phyloP scores from a whole-genome alignment of 2,888 invertebrate species.

The Aethes cnicana region DNA sequence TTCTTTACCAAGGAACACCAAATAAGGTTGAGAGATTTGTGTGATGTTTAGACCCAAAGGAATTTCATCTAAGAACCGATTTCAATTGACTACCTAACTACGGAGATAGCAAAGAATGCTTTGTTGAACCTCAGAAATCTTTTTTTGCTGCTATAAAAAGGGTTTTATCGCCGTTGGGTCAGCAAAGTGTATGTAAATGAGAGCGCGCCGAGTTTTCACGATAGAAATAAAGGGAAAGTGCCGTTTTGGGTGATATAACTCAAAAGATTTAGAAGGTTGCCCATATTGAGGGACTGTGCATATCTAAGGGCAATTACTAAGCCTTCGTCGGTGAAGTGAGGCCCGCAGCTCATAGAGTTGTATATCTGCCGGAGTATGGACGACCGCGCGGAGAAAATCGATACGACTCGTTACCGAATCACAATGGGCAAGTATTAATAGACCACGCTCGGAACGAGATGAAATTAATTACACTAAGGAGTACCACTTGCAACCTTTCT shows the following conservation, averaged over 20 bases:
- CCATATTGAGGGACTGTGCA: slow-evolving; percentile 33
- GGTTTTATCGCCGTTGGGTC: slow-evolving; percentile 75
- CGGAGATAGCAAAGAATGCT: slow-evolving; percentile 48
- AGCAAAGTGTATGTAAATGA: slow-evolving; percentile 79
- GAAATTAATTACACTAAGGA: slow-evolving; percentile 14
- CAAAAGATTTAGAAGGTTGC: slow-evolving; percentile 42
- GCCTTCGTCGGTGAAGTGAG: slow-evolving; percentile 3
- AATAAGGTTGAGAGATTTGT: slow-evolving; percentile 5
- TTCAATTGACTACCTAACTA: slow-evolving; percentile 27
- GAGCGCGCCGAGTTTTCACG: slow-evolving; percentile 55
- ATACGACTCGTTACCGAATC: slow-evolving; percentile 25
- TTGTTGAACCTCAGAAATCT: slow-evolving; percentile 65
- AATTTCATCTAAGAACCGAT: slow-evolving; percentile 17
- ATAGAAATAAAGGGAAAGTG: slow-evolving; percentile 65
- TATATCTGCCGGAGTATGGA: slow-evolving; percentile 14
- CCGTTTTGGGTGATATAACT: slow-evolving; percentile 57
- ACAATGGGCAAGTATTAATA: slow-evolving; percentile 27
- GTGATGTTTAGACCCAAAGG: slow-evolving; percentile 1
- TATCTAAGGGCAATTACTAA: slow-evolving; percentile 25
- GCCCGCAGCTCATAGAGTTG: slow-evolving; percentile 12
- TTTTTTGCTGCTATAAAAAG: slow-evolving; percentile 70
- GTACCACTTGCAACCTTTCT: not conserved
- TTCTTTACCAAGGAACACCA: not conserved
- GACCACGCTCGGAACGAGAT: slow-evolving; percentile 11
- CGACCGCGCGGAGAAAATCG: slow-evolving; percentile 21